Evolutionary conservation across 2,113 vertebrate genomes (phyloP).

Genomic region (Leptosomus discolor): DNA sequence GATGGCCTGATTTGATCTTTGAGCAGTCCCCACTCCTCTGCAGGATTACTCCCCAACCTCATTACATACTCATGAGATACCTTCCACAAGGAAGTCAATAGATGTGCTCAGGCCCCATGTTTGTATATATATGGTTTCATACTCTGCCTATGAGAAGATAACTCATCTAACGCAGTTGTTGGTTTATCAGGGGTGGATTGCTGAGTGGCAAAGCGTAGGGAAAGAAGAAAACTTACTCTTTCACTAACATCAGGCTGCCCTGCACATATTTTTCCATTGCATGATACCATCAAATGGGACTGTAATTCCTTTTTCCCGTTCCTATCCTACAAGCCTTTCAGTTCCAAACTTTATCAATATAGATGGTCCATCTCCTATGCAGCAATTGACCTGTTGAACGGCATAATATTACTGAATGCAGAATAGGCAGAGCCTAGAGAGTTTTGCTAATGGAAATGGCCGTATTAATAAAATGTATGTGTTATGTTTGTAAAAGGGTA

Average conservation of each 20-base stretch:
- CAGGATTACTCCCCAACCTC: background rate
- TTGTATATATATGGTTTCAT: background rate
- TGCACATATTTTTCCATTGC: background rate
- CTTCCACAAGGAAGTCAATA: background rate
- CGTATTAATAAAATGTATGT: background rate
- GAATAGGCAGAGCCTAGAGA: background rate
- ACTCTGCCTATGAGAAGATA: background rate
- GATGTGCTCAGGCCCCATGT: background rate
- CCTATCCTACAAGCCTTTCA: background rate
- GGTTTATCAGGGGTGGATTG: background rate
- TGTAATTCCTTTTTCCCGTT: background rate
- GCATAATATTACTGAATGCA: background rate
- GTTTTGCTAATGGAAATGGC: background rate
- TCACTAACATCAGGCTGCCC: background rate
- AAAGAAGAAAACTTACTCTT: background rate
- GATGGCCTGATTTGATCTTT: background rate
- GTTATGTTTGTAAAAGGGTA: background rate
- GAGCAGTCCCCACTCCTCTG: background rate
- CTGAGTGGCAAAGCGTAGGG: background rate
- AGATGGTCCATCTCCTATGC: background rate
- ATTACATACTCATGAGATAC: background rate
- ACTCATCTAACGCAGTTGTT: background rate
- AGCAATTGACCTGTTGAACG: background rate
- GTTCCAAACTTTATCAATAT: background rate
- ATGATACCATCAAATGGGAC: background rate